Conservation (phyloP, 2,888 invertebrate species). For the Coelinius sp. region DNA sequence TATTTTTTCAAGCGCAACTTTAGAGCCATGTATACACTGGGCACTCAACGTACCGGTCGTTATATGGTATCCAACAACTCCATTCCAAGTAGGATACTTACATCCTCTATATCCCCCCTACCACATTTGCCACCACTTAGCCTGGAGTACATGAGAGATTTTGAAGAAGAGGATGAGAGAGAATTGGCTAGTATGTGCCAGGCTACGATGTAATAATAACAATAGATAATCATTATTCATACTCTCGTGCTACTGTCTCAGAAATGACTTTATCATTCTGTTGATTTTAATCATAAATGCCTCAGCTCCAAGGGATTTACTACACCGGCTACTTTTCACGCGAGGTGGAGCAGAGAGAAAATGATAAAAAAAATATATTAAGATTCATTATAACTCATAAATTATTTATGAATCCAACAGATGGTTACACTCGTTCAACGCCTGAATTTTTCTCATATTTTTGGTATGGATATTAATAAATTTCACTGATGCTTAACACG, state of each 20-base stretch:
- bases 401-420: background rate
- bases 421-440: background rate
- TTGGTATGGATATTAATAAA: background rate
- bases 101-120: background rate
- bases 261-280: background rate
- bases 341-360: no score
- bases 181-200: background rate
- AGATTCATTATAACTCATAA: background rate
- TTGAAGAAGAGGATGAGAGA: background rate
- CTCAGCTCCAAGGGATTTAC: no score
- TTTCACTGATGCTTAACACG: background rate
- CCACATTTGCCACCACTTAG: background rate
- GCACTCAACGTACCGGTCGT: conserved; percentile 34
- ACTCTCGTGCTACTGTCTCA: background rate
- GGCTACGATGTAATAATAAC: background rate
- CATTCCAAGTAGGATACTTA: conserved; percentile 30
- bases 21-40: conserved; percentile 31
- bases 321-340: no score
- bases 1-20: conserved; percentile 35
- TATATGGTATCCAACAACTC: conserved; percentile 42
- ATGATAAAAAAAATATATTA: no score
- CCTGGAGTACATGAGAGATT: conserved; percentile 9
- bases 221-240: conserved; percentile 3
- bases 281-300: background rate
- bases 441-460: background rate